A percentile compares a stretch with the other conserved stretches of the same genome.
These are phyloP conservation scores for Octonoba sinensis DNA, from an alignment of 2,888 invertebrate genomes.

Conservation along the genomic window DNA sequence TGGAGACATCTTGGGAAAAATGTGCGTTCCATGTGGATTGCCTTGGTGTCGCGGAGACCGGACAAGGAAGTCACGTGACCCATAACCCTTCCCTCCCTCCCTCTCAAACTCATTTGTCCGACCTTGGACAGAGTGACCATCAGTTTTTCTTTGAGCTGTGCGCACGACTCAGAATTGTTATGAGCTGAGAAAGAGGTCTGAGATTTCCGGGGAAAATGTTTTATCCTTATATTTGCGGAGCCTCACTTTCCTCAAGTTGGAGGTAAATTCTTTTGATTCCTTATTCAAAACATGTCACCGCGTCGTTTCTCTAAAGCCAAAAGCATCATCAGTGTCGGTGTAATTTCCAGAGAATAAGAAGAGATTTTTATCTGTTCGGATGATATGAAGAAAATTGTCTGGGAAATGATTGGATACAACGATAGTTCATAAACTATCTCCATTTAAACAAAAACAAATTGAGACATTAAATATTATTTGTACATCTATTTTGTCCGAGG, in stretches of 20 bases:
- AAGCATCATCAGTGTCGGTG: no score
- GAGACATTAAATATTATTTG: no score
- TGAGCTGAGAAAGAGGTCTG: neutral
- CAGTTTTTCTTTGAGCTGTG: neutral
- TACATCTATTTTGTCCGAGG: no score
- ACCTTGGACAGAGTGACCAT: conserved; percentile 33
- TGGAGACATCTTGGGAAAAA: no score
- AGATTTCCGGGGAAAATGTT: conserved; percentile 45
- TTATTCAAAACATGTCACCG: conserved; percentile 32
- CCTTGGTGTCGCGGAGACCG: conserved; percentile 37
- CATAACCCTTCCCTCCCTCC: no score
- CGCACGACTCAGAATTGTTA: conserved; percentile 1
- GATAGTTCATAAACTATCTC: no score
- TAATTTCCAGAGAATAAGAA: no score
- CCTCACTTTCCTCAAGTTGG: conserved; percentile 38
- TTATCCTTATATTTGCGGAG: conserved; percentile 46
- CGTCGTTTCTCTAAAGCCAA: neutral
- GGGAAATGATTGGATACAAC: no score
- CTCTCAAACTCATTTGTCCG: neutral
- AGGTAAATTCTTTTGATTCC: conserved; percentile 33
- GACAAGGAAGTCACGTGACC: conserved; percentile 49
- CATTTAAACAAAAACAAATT: no score
- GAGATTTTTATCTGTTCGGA: no score
- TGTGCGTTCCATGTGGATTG: conserved; percentile 29
- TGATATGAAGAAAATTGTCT: no score